Conservation (phyloP, 2,797 vertebrate species). For the Spheniscus humboldti region DNA sequence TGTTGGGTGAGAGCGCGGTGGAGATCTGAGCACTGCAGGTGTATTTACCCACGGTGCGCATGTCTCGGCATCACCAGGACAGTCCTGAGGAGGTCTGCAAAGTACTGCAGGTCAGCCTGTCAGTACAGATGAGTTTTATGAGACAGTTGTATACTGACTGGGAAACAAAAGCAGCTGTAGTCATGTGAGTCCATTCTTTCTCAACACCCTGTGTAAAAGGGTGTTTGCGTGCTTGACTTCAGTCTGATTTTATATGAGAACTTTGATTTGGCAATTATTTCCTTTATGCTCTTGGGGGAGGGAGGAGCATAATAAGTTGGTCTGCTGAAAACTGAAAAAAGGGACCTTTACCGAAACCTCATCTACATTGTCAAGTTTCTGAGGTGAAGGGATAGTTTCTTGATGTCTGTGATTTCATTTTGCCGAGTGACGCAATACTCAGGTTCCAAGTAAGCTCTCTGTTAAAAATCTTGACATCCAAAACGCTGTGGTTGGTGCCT, state of each 20-base stretch:
- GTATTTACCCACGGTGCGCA: not conserved
- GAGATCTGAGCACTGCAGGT: not conserved
- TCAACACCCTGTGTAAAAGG: not conserved
- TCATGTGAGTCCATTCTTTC: not conserved
- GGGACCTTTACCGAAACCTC: not conserved
- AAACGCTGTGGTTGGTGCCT: not conserved
- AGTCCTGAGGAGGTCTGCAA: not conserved
- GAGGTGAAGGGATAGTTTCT: not conserved
- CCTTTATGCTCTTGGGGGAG: not conserved
- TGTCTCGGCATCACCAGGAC: not conserved
- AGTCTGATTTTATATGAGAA: not conserved
- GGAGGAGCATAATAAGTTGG: not conserved
- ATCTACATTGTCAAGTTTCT: not conserved
- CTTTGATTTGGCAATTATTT: not conserved
- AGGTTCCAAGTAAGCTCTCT: not conserved
- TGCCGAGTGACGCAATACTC: not conserved
- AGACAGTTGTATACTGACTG: too few species aligned
- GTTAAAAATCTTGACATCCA: not conserved
- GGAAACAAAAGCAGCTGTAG: not conserved
- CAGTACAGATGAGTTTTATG: not conserved
- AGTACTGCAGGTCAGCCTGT: not conserved
- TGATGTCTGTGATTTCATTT: not conserved
- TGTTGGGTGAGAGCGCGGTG: not conserved
- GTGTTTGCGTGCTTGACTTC: not conserved
- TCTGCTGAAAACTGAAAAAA: not conserved